These are phyloP conservation scores for Phataginus tetradactyla DNA, from an alignment of 2,797 vertebrate genomes.

Conservation along the genomic window DNA sequence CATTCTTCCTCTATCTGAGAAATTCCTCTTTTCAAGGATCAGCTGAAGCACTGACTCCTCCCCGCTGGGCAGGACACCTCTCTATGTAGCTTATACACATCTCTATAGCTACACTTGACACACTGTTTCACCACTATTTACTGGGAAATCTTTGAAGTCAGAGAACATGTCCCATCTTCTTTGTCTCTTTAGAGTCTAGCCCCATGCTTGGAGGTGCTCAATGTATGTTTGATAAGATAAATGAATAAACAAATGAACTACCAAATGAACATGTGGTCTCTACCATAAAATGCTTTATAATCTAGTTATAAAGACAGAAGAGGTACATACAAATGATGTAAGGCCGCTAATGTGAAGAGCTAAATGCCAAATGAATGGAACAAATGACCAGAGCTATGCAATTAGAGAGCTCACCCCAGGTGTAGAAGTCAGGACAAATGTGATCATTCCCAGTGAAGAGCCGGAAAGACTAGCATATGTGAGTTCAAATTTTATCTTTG, in stretches of 20 bases:
- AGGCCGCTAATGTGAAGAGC: not conserved
- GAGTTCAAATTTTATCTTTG: not conserved
- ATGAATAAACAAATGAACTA: not conserved
- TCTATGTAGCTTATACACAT: not conserved
- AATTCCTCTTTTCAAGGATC: not conserved
- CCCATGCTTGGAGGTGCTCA: not conserved
- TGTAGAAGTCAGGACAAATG: not conserved
- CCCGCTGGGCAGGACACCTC: not conserved
- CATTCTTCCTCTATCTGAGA: not conserved
- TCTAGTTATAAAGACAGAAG: not conserved
- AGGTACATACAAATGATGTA: not conserved
- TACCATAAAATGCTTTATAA: not conserved
- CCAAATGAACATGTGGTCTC: not conserved
- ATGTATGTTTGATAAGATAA: not conserved
- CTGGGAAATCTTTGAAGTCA: not conserved
- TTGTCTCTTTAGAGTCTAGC: not conserved
- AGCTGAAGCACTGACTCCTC: not conserved
- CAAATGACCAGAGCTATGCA: not conserved
- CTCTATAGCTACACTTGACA: not conserved
- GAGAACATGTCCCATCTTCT: not conserved
- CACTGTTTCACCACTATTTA: not conserved
- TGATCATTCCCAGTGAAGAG: not conserved
- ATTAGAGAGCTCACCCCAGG: not conserved
- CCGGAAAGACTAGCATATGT: not conserved
- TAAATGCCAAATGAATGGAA: not conserved